These are phyloP conservation scores for Lutjanus argentimaculatus DNA, from an alignment of 2,797 vertebrate genomes.

Conservation along the genomic window DNA sequence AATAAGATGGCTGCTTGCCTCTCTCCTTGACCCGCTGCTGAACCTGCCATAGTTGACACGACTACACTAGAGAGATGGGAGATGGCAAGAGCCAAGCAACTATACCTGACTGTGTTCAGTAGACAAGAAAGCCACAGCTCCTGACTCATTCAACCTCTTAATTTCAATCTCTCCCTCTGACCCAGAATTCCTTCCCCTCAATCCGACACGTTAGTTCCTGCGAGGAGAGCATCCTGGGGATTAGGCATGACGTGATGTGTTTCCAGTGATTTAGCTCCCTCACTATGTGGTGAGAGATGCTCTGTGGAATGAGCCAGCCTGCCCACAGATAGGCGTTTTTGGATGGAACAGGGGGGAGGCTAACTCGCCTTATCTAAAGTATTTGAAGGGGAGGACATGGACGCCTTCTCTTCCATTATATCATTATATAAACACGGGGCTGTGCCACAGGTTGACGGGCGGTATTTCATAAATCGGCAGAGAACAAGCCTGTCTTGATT, in stretches of 20 bases:
- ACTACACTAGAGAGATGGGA: slow-evolving; percentile 54
- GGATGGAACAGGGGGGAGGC: slow-evolving; percentile 67
- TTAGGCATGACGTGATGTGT: slow-evolving; percentile 68
- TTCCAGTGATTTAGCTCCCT: slow-evolving; percentile 75
- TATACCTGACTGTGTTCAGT: slow-evolving; percentile 63
- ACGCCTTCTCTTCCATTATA: slow-evolving; percentile 81
- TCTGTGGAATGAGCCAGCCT: slow-evolving; percentile 75
- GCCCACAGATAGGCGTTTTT: slow-evolving; percentile 69
- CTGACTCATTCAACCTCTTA: slow-evolving; percentile 59
- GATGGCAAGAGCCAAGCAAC: slow-evolving; percentile 49
- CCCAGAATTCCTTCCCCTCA: slow-evolving; percentile 57
- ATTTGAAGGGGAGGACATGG: slow-evolving; percentile 81
- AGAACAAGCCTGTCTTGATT: slow-evolving; percentile 73
- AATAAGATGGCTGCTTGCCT: slow-evolving; percentile 71
- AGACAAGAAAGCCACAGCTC: slow-evolving; percentile 62
- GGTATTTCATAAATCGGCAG: slow-evolving; percentile 73
- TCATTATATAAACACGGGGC: slow-evolving; percentile 83
- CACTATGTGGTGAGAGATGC: slow-evolving; percentile 70
- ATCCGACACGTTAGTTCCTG: slow-evolving; percentile 56
- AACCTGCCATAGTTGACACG: slow-evolving; percentile 73
- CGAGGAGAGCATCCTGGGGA: slow-evolving; percentile 61
- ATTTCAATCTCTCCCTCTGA: slow-evolving; percentile 58
- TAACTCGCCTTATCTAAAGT: slow-evolving; percentile 82
- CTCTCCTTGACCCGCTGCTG: slow-evolving; percentile 77
- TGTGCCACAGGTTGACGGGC: slow-evolving; percentile 77